Conservation (phyloP, 2,888 invertebrate genomes). For the Crepidodera aurea region DNA sequence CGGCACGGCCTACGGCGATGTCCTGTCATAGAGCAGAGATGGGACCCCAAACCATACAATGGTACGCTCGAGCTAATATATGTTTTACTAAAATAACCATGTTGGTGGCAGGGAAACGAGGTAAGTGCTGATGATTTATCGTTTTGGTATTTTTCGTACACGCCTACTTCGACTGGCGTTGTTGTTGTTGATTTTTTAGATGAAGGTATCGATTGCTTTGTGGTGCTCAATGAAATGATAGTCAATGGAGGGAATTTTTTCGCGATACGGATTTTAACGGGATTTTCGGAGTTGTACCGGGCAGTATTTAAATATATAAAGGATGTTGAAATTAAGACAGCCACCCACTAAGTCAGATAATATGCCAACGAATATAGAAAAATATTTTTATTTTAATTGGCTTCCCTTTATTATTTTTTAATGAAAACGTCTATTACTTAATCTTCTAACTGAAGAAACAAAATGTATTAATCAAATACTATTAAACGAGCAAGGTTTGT, state of each 20-base stretch:
- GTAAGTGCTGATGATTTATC: constrained; percentile 45
- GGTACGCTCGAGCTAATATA: constrained; percentile 51
- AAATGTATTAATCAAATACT: too few relatives aligned
- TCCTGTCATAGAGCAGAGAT: constrained; percentile 53
- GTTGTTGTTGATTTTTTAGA: constrained; percentile 20
- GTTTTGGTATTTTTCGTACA: constrained; percentile 40
- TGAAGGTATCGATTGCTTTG: constrained; percentile 20
- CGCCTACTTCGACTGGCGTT: constrained; percentile 42
- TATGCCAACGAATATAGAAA: too few relatives aligned
- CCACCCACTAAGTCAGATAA: too few relatives aligned
- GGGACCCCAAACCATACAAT: constrained; percentile 40
- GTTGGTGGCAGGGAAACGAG: constrained; percentile 49
- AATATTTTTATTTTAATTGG: too few relatives aligned
- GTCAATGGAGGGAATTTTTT: neutral
- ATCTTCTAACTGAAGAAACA: too few relatives aligned
- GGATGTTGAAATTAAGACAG: too few relatives aligned
- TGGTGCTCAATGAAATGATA: constrained; percentile 18
- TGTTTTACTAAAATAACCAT: constrained; percentile 55
- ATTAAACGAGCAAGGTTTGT: too few relatives aligned
- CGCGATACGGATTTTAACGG: too few relatives aligned
- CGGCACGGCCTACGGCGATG: constrained; percentile 49
- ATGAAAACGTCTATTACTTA: too few relatives aligned
- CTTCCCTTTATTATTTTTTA: too few relatives aligned
- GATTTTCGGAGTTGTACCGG: too few relatives aligned
- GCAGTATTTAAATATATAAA: too few relatives aligned